These are phyloP conservation scores for Notolabrus celidotus DNA, from an alignment of 2,797 vertebrate species.

Conservation along the genomic window DNA sequence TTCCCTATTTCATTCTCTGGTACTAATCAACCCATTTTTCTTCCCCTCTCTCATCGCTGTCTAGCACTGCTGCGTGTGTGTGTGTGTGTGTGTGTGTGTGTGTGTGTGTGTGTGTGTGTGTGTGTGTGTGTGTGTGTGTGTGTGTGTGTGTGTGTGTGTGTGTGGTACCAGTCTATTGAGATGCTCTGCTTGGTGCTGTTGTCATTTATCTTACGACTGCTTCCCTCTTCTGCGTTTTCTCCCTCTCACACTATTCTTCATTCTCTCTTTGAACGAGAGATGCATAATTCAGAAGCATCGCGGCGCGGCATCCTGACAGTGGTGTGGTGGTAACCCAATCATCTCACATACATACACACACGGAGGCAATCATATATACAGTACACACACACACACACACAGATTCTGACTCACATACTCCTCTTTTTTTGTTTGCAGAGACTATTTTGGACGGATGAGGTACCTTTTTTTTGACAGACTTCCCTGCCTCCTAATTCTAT, in stretches of 20 bases:
- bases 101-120: constrained; percentile 42
- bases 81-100: constrained; percentile 31
- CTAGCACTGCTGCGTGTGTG: constrained; percentile 25
- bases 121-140: constrained; percentile 39
- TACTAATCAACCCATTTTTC: constrained; percentile 80
- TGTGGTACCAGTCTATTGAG: constrained; percentile 67
- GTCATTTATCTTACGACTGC: constrained; percentile 75
- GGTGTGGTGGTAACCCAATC: constrained; percentile 63
- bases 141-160: constrained; percentile 40
- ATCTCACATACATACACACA: constrained; percentile 28
- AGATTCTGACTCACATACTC: constrained; percentile 8
- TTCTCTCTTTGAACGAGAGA: constrained; percentile 74
- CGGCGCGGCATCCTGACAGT: constrained; percentile 57
- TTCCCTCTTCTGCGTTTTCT: constrained; percentile 47
- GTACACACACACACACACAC: neutral
- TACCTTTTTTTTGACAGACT: too few species aligned
- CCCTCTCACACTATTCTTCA: constrained; percentile 61
- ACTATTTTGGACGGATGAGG: constrained; percentile 27
- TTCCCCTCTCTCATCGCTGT: constrained; percentile 60
- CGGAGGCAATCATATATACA: neutral
- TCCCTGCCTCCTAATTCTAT: too few species aligned
- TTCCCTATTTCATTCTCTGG: constrained; percentile 58
- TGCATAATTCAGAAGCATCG: constrained; percentile 79
- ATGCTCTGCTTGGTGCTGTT: constrained; percentile 67
- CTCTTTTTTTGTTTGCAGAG: constrained; percentile 13